Evolutionary conservation across 2,797 vertebrate species (phyloP), one percentile per base, ranked within the genome.

Genomic region (Sebastiscus albofasciatus): DNA sequence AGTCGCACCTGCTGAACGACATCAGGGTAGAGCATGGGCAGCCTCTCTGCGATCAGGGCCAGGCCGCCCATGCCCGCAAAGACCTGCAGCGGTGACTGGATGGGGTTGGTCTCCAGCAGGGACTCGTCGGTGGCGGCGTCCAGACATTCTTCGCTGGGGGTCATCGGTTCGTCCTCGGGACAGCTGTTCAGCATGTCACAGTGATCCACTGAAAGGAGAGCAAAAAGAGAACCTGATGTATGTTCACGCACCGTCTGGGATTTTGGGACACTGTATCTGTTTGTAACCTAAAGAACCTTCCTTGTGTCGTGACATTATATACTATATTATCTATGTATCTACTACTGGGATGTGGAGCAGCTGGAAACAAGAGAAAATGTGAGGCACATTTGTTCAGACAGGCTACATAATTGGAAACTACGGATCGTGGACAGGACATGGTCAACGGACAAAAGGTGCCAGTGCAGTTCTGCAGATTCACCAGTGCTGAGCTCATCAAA

Each of bases 41-140:
- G 94, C 85, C 99, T 96, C 94, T 99, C 98, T 2, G 98, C 99
- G 65, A 99, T 99, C 59, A 99, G 97, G 29, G 98, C 99, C 89
- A 99, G 92, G 67, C 98, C 99, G 4, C 99, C 99, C 97, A 99
- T 99, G 85, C 98, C 98, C 24, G 99, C 99, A 83, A 99, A 99
- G 83, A 99, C 99, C 95, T 99, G 99, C 83, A 99, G 94, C 0
- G 98, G 98, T 12, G 99, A 99, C 87, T 99, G 99, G 93, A 99
- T 98, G 22, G 98, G 98, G 85, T 95, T 97, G 29, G 97, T 97
- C 93, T 99, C 98, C 82, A 99, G 94, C 84, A 99, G 95, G 5
- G 97, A 97, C 88, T 99, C 99, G 60, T 99, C 98, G 0, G 98
- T 93, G 55, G 96, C 84, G 0, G 96, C 95, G 33, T 99, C 99